Evolutionary conservation across 2,797 vertebrate species (phyloP).

Genomic region (Rhadinocentrus ornatus): DNA sequence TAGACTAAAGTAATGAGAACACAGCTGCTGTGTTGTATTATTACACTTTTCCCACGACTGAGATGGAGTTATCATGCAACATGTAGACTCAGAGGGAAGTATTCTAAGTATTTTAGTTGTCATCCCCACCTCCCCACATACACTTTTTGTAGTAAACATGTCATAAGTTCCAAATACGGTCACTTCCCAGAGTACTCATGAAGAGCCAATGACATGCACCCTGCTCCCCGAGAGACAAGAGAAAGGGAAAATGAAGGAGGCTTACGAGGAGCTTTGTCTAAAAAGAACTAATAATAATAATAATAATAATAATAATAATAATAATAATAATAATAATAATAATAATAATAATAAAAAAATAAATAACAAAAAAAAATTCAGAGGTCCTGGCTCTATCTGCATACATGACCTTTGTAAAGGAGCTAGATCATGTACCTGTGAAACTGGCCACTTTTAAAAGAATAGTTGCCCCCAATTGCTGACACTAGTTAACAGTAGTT

Average conservation of each 20-base stretch:
- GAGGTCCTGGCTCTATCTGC: constrained; percentile 67
- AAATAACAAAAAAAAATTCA: constrained; percentile 10
- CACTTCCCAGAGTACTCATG: constrained; percentile 68
- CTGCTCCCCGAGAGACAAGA: constrained; percentile 37
- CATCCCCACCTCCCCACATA: constrained; percentile 10
- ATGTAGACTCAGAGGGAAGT: constrained; percentile 61
- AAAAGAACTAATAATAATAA: no score
- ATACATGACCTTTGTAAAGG: constrained; percentile 68
- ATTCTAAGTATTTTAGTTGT: constrained; percentile 68
- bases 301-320: no score
- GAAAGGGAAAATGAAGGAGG: constrained; percentile 35
- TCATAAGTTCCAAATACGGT: constrained; percentile 74
- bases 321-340: no score
- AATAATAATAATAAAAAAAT: no score
- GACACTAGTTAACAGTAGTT: neutral
- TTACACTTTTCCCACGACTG: constrained; percentile 34
- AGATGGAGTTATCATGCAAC: constrained; percentile 40
- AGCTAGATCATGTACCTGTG: constrained; percentile 61
- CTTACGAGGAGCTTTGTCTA: constrained; percentile 53
- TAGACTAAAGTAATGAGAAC: constrained; percentile 24
- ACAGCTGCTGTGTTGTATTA: constrained; percentile 7
- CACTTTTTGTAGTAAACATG: constrained; percentile 50
- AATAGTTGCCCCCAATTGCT: neutral
- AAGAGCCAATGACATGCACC: constrained; percentile 64
- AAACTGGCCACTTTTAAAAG: constrained; percentile 48